phyloP scores from a whole-genome alignment of 2,113 vertebrate genomes.

The Choloepus hoffmanni region DNA sequence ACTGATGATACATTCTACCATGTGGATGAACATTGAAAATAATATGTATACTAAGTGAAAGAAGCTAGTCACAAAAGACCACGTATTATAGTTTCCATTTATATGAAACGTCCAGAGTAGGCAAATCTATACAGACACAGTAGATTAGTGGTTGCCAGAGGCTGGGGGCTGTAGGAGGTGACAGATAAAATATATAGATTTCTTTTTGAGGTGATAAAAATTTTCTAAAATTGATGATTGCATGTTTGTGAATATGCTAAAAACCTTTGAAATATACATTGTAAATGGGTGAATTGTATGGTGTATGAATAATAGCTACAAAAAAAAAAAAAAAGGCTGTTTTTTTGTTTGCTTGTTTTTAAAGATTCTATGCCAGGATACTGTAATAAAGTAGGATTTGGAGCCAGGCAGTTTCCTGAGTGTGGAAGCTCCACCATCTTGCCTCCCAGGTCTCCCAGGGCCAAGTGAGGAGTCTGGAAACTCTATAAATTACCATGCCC shows the following conservation, averaged over 20 bases:
- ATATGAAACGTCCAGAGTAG: neutral
- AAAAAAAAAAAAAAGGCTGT: neutral
- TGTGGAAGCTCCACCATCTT: neutral
- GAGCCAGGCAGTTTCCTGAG: neutral
- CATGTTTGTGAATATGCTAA: constrained; percentile 24
- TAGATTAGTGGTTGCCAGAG: neutral
- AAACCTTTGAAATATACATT: neutral
- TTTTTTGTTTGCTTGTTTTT: no score
- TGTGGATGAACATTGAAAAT: neutral
- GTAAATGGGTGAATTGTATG: neutral
- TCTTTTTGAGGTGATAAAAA: constrained; percentile 44
- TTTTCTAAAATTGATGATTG: neutral
- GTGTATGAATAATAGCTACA: neutral
- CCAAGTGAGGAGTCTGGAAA: constrained; percentile 1
- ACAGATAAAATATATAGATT: neutral
- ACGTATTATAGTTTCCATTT: neutral
- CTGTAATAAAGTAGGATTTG: neutral
- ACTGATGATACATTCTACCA: neutral
- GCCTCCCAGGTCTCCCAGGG: neutral
- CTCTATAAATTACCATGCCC: neutral
- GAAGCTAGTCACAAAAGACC: neutral
- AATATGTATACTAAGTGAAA: neutral
- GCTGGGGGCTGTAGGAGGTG: neutral
- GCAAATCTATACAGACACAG: neutral
- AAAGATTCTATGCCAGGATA: neutral